Evolutionary conservation across 1,140 invertebrate genomes (phyloP), one percentile per base, ranked within the genome.

Genomic region (Neocloeon triangulifer): DNA sequence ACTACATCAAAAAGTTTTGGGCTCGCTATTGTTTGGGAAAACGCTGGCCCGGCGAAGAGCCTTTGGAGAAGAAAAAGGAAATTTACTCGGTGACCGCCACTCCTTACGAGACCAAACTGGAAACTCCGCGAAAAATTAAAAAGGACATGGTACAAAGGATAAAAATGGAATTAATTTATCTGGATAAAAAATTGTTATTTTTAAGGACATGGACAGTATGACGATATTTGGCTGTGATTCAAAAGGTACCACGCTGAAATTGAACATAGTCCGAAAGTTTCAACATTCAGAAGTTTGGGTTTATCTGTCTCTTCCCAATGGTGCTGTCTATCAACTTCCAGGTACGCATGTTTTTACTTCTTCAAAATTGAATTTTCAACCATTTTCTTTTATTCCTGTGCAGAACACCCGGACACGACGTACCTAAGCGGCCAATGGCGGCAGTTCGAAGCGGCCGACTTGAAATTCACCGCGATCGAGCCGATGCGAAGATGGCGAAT

Each of bases 391-490:
- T 26, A 33, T 32, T n/a, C n/a, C n/a, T n/a, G n/a, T n/a, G 3
- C 41, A 46, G 48, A 46, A 31, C 50, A 58, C 33, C 59, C 59
- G n/a, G 52, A 61, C 40, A 53, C 52, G 2, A 38, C 43, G 2
- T 18, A 52, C 2, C 37, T 39, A 17, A 52, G 52, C 37, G 44
- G 42, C 29, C 41, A 34, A 0, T 40, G 41, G 5, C 33, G 41
- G 6, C 41, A 36, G 9, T 70, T 63, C 59, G 51, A 47, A 14
- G 58, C 57, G 4, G 57, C 47, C 1, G 66, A 61, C 1, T 46
- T 73, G n/a, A 62, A 56, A 33, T 49, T 72, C 32, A 53, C 62
- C 36, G 39, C 60, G 5, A 40, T 66, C 8, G 56, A 69, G 37
- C 48, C 59, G 0, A 50, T 60, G 39, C 36, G 44, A 35, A 48